phyloP scores from a whole-genome alignment of 2,888 invertebrate species.

The Sisyra terminalis region DNA sequence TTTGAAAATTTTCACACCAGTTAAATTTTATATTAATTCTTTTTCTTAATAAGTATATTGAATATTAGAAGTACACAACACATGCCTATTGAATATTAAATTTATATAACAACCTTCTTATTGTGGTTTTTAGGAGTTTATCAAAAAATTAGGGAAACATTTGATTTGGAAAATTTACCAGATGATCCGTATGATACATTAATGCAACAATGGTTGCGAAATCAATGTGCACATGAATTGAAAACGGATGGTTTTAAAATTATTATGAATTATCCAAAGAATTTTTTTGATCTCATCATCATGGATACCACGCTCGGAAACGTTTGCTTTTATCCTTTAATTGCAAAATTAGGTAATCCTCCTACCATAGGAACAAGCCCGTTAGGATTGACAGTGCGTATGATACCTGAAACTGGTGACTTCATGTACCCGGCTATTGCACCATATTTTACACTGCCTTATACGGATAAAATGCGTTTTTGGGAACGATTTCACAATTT shows the following conservation, averaged over 20 bases:
- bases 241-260: not conserved
- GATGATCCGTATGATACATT: not conserved
- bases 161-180: not conserved
- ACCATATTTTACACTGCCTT: not conserved
- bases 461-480: conserved; percentile 4
- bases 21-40: too few relatives aligned
- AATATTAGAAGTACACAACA: not conserved
- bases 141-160: not conserved
- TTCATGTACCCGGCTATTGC: conserved; percentile 2
- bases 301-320: conserved; percentile 2
- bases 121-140: conserved; percentile 5
- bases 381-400: not conserved
- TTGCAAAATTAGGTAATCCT: not conserved
- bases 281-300: conserved; percentile 7
- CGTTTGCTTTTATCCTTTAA: conserved; percentile 5
- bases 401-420: not conserved
- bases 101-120: not conserved
- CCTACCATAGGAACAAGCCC: conserved; percentile 1
- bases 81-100: not conserved
- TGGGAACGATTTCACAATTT: conserved; percentile 3
- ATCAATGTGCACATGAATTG: not conserved
- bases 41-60: too few relatives aligned
- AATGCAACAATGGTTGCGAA: too few relatives aligned
- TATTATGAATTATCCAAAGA: conserved; percentile 3
- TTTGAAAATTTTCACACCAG: too few relatives aligned